Conservation (phyloP, 2,888 invertebrate species). For the Diabrotica balteata region DNA sequence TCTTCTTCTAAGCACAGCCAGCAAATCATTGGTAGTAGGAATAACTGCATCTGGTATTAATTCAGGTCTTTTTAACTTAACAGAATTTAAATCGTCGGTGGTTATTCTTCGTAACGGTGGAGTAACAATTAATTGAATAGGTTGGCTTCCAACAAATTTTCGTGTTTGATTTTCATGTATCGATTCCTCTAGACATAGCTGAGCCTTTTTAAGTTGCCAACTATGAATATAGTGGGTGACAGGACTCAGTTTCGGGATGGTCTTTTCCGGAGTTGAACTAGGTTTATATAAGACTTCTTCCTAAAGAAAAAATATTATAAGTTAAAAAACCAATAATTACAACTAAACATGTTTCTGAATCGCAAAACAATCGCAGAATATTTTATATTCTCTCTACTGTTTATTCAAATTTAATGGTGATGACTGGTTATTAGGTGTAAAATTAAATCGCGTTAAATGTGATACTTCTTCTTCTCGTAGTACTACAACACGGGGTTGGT, state of each 20-base stretch:
- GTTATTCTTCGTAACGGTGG: conserved; percentile 34
- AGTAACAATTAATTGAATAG: conserved; percentile 7
- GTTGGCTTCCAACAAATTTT: neutral
- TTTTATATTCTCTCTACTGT: too few relatives aligned
- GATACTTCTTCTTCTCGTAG: too few relatives aligned
- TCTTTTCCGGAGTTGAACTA: neutral
- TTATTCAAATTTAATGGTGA: too few relatives aligned
- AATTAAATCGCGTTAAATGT: too few relatives aligned
- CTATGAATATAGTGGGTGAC: neutral
- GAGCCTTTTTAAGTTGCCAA: neutral
- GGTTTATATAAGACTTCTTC: neutral
- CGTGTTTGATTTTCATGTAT: neutral
- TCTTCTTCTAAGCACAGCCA: conserved; percentile 45
- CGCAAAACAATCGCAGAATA: too few relatives aligned
- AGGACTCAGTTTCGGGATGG: neutral
- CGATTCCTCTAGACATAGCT: neutral
- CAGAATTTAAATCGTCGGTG: conserved; percentile 26
- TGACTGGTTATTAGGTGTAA: too few relatives aligned
- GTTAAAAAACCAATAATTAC: too few relatives aligned
- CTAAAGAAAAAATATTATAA: neutral
- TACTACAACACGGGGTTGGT: too few relatives aligned
- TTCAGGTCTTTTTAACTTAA: conserved; percentile 36
- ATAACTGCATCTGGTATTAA: conserved; percentile 33
- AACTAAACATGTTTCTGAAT: too few relatives aligned
- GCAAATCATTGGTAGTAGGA: conserved; percentile 45